These are phyloP conservation scores for Arrhopalites spinosus DNA, from an alignment of 2,888 invertebrate genomes.

Conservation along the genomic window DNA sequence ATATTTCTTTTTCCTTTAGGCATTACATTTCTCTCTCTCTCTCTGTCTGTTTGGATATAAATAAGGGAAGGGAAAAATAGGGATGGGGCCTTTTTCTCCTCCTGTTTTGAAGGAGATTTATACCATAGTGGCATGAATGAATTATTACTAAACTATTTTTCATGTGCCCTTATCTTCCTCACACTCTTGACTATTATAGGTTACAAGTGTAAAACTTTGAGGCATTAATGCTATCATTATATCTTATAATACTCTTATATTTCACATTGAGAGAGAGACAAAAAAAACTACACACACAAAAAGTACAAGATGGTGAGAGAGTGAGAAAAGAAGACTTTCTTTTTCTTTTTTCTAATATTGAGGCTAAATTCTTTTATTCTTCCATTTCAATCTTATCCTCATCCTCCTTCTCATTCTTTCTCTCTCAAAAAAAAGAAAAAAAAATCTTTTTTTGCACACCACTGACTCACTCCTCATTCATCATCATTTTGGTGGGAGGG, in stretches of 20 bases:
- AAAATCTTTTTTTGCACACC: not conserved
- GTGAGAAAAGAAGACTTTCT: no score
- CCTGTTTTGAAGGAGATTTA: not conserved
- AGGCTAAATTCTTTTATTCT: no score
- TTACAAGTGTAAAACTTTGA: no score
- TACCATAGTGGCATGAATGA: slow-evolving; percentile 17
- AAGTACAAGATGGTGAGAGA: no score
- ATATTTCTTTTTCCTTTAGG: not conserved
- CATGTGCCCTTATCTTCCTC: slow-evolving; percentile 19
- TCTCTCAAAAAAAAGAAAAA: no score
- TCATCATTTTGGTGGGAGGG: not conserved
- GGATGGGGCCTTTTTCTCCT: not conserved
- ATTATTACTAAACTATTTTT: slow-evolving; percentile 34
- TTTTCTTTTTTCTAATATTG: no score
- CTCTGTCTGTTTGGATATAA: no score
- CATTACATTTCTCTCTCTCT: not conserved
- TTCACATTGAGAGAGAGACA: no score
- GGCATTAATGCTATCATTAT: not conserved
- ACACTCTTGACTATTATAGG: no score
- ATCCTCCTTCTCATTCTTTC: no score
- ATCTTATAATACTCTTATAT: not conserved
- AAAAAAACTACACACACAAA: no score
- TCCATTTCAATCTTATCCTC: no score
- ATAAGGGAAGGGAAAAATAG: not conserved
- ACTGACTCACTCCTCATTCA: not conserved